Percentiles rank a stretch among this genome's conserved stretches.
Conservation (phyloP, 1,140 invertebrate species). For the Drosophila persimilis region DNA sequence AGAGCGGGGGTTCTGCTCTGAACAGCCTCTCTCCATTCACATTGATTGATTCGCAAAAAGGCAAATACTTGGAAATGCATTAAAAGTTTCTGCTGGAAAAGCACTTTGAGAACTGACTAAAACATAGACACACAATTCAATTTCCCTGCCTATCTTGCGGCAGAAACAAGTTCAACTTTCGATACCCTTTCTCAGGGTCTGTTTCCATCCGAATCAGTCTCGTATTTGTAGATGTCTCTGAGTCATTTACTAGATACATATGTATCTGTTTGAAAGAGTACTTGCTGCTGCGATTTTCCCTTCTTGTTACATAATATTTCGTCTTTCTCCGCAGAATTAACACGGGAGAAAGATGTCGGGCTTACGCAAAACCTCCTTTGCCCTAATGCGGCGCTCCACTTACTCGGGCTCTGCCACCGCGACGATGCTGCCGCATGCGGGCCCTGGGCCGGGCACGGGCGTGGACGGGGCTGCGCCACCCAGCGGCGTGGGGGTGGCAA, state of each 20-base stretch:
- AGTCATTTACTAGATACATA: no score
- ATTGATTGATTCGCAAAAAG: constrained; percentile 37
- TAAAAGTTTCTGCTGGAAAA: constrained; percentile 27
- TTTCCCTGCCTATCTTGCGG: constrained; percentile 3
- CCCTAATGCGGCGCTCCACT: constrained; percentile 70
- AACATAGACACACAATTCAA: constrained; percentile 39
- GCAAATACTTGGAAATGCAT: constrained; percentile 33
- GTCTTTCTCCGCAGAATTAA: constrained; percentile 1
- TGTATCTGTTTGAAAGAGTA: no score
- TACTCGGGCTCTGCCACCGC: constrained; percentile 59
- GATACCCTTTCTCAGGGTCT: not conserved
- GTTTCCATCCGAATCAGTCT: no score
- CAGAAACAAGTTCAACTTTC: constrained; percentile 27
- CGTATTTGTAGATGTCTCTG: no score
- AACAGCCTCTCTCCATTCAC: constrained; percentile 1
- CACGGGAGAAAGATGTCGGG: constrained; percentile 57
- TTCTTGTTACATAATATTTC: constrained; percentile 35
- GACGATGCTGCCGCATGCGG: constrained; percentile 33
- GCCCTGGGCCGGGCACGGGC: constrained; percentile 1
- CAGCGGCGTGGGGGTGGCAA: constrained; percentile 59
- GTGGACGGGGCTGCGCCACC: constrained; percentile 28
- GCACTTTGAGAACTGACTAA: constrained; percentile 2
- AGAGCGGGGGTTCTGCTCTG: no score
- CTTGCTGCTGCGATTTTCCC: no score
- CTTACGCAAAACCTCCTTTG: constrained; percentile 63